Conservation (phyloP, 2,888 invertebrate species). For the Yponomeuta malinellus region DNA sequence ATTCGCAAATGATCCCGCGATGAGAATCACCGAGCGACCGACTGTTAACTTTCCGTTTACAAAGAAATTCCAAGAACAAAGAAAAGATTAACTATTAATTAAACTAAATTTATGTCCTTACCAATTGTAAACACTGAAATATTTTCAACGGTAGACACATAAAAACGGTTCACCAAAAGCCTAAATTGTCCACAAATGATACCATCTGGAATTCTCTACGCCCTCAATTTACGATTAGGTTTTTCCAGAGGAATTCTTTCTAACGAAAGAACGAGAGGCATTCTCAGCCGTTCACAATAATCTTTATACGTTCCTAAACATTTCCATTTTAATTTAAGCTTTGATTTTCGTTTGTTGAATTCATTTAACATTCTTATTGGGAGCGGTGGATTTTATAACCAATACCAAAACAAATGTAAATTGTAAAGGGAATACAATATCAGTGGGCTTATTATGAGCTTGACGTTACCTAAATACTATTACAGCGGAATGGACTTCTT, state of each 20-base stretch:
- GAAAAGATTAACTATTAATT: slow-evolving; percentile 9
- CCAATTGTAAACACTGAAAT: slow-evolving; percentile 9
- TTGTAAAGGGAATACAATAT: slow-evolving; percentile 19
- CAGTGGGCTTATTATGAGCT: too few relatives aligned
- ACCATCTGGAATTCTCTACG: slow-evolving; percentile 52
- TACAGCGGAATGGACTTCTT: too few relatives aligned
- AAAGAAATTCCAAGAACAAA: slow-evolving; percentile 2
- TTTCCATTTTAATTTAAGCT: slow-evolving; percentile 54
- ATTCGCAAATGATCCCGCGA: slow-evolving; percentile 11
- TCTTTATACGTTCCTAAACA: slow-evolving; percentile 62
- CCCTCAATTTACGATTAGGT: slow-evolving; percentile 59
- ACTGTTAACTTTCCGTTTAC: background rate
- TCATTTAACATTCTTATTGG: slow-evolving; percentile 53
- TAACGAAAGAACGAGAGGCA: slow-evolving; percentile 44
- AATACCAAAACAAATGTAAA: slow-evolving; percentile 24
- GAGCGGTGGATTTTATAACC: slow-evolving; percentile 50
- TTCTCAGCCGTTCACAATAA: slow-evolving; percentile 56
- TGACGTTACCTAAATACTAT: too few relatives aligned
- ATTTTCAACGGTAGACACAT: slow-evolving; percentile 22
- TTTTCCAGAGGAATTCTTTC: slow-evolving; percentile 54
- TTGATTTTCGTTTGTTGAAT: slow-evolving; percentile 34
- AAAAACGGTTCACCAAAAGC: slow-evolving; percentile 40
- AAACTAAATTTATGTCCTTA: slow-evolving; percentile 5
- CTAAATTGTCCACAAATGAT: slow-evolving; percentile 57
- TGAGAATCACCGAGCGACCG: slow-evolving; percentile 3